Conservation (phyloP, 2,888 invertebrate species). For the Cyclophora albipunctata region DNA sequence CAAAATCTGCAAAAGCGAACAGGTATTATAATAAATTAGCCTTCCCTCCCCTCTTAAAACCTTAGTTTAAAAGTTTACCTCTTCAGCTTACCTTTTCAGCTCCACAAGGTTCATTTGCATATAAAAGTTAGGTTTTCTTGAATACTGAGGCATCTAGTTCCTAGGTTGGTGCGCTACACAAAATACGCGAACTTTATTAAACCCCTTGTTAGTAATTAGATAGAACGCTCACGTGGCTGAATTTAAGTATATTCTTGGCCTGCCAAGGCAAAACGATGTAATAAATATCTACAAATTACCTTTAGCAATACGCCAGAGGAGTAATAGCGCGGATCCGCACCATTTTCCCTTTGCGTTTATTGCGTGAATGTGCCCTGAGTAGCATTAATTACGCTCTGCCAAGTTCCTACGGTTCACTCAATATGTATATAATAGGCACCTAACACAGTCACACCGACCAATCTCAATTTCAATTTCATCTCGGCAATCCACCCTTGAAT, state of each 20-base stretch:
- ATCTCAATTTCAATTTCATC: conserved; percentile 54
- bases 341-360: conserved; percentile 40
- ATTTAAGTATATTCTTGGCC: neutral
- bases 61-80: too few species aligned
- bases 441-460: conserved; percentile 27
- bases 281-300: conserved; percentile 10
- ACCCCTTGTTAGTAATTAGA: neutral
- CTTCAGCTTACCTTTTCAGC: too few species aligned
- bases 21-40: too few species aligned
- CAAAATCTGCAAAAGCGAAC: too few species aligned
- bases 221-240: neutral
- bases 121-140: too few species aligned
- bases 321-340: conserved; percentile 32
- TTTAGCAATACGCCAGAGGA: conserved; percentile 18
- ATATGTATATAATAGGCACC: conserved; percentile 7
- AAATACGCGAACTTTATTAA: too few species aligned
- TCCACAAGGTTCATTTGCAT: too few species aligned
- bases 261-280: neutral
- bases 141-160: too few species aligned
- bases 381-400: conserved; percentile 40
- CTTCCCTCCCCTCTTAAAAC: too few species aligned
- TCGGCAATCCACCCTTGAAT: conserved; percentile 44
- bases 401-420: conserved; percentile 27
- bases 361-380: conserved; percentile 27
- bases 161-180: too few species aligned